phyloP scores from a whole-genome alignment of 37 sponge, comb jelly and placozoan species.

The Hexactinellida sp. region DNA sequence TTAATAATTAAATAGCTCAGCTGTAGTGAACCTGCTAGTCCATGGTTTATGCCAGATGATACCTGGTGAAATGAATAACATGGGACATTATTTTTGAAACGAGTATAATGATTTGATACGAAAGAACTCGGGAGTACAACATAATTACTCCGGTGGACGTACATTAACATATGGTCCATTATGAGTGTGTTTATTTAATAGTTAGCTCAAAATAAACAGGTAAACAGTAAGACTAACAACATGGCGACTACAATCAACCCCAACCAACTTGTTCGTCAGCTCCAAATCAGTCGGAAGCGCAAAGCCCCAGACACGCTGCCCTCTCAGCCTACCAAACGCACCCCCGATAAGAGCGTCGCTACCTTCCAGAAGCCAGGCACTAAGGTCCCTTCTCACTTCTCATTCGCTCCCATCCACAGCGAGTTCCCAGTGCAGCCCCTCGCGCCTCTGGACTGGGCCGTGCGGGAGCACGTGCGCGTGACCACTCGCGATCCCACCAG shows the following conservation, averaged over 20 bases:
- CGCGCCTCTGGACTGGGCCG: not conserved
- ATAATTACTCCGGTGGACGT: too few species aligned
- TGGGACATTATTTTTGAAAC: too few species aligned
- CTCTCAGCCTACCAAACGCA: not conserved
- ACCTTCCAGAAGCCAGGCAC: not conserved
- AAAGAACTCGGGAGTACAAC: too few species aligned
- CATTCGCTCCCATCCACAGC: not conserved
- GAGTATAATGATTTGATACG: too few species aligned
- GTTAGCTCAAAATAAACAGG: too few species aligned
- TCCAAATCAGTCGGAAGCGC: not conserved
- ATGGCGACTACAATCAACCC: not conserved
- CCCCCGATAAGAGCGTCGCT: not conserved
- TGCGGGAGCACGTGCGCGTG: not conserved
- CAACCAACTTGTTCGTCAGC: not conserved
- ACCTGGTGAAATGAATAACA: too few species aligned
- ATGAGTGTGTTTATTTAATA: too few species aligned
- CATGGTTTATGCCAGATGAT: too few species aligned
- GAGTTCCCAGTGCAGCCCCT: not conserved
- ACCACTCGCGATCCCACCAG: not conserved
- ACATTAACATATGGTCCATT: too few species aligned
- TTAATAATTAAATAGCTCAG: too few species aligned
- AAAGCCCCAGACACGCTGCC: not conserved
- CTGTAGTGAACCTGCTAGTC: too few species aligned
- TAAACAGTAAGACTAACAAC: not conserved
- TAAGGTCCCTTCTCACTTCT: not conserved